Evolutionary conservation across 1,140 invertebrate genomes (phyloP).

Genomic region (Hypothenemus hampei): DNA sequence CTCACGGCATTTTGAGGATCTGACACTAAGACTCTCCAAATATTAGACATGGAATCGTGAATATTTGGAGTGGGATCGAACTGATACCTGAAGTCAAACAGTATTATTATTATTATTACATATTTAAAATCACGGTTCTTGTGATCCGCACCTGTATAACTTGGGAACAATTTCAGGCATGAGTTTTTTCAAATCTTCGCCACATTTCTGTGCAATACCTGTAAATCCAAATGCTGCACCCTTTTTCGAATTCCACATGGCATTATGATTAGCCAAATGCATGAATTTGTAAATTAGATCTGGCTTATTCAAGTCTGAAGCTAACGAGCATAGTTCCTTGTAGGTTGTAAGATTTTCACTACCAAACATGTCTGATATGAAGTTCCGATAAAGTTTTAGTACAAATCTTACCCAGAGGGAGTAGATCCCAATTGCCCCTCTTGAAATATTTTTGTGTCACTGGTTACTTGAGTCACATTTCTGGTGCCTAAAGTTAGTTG

Average conservation of each 20-base stretch:
- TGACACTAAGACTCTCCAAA: conserved; percentile 84
- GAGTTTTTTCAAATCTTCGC: conserved; percentile 74
- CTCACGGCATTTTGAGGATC: conserved; percentile 80
- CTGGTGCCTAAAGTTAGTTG: conserved; percentile 77
- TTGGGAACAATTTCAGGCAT: conserved; percentile 82
- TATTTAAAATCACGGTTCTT: background rate
- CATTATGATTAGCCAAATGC: conserved; percentile 90
- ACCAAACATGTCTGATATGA: too few species aligned
- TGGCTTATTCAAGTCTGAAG: conserved; percentile 89
- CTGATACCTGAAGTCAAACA: conserved; percentile 56
- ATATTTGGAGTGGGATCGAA: conserved; percentile 90
- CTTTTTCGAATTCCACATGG: conserved; percentile 88
- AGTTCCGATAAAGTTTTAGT: too few species aligned
- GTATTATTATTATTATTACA: background rate
- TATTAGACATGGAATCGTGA: conserved; percentile 84
- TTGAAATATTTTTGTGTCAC: conserved; percentile 83
- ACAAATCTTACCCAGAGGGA: conserved; percentile 77
- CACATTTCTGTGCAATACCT: conserved; percentile 73
- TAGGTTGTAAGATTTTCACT: conserved; percentile 86
- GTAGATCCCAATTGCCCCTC: conserved; percentile 79
- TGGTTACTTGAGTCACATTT: conserved; percentile 65
- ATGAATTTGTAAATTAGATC: conserved; percentile 94
- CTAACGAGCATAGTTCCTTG: conserved; percentile 88
- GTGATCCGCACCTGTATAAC: conserved; percentile 72
- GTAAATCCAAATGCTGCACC: conserved; percentile 90